Percentiles rank a stretch among this genome's conserved stretches.
Conservation (phyloP, 2,797 vertebrate genomes). For the Nannoperca australis region DNA sequence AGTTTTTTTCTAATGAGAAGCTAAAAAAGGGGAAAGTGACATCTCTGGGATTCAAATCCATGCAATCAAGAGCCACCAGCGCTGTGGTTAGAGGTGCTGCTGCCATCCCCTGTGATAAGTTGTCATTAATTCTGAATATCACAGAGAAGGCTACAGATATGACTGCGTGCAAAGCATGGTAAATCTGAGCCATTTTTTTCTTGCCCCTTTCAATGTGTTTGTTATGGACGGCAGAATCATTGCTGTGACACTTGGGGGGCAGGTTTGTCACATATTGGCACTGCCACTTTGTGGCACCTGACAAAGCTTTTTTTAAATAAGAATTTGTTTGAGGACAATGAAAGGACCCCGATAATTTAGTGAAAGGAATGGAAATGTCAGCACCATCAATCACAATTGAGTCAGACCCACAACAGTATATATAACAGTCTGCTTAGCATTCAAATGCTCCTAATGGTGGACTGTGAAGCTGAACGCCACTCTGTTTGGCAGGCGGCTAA, state of each 20-base stretch:
- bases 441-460: slow-evolving; percentile 69
- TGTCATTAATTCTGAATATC: slow-evolving; percentile 62
- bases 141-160: slow-evolving; percentile 37
- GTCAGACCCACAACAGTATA: slow-evolving; percentile 61
- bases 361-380: slow-evolving; percentile 89
- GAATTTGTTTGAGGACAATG: slow-evolving; percentile 87
- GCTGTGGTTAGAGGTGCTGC: slow-evolving; percentile 33
- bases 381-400: slow-evolving; percentile 85
- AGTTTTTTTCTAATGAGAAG: slow-evolving; percentile 46
- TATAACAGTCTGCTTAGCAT: slow-evolving; percentile 82
- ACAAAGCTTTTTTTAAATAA: slow-evolving; percentile 86
- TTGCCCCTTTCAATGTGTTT: slow-evolving; percentile 71
- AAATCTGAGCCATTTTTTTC: slow-evolving; percentile 66
- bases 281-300: slow-evolving; percentile 74
- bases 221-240: slow-evolving; percentile 62
- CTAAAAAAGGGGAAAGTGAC: slow-evolving; percentile 42
- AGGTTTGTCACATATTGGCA: slow-evolving; percentile 63
- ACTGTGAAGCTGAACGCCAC: slow-evolving; percentile 63
- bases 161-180: slow-evolving; percentile 37
- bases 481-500: slow-evolving; percentile 61
- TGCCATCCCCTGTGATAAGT: slow-evolving; percentile 31
- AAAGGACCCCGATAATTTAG: slow-evolving; percentile 83
- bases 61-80: slow-evolving; percentile 34
- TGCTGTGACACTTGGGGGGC: slow-evolving; percentile 61
- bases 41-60: slow-evolving; percentile 40